A percentile compares a stretch with the other conserved stretches of the same genome.
Evolutionary conservation across 2,888 invertebrate genomes (phyloP).

Genomic region (Drosophila acutilabella): DNA sequence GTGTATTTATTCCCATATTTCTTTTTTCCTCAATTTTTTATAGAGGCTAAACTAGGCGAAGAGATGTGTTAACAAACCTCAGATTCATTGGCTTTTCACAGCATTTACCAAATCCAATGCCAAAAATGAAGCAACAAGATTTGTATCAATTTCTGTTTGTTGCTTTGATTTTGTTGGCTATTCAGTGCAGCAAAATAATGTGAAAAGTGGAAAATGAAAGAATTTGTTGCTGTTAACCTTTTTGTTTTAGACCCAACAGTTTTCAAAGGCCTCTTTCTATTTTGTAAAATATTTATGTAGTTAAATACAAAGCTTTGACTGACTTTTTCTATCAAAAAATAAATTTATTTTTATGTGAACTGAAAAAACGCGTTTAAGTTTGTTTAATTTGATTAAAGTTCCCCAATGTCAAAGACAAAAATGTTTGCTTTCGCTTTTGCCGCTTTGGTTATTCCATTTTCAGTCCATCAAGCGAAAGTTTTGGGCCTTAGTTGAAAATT

Average conservation of each 20-base stretch:
- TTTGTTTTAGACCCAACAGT: slow-evolving; percentile 39
- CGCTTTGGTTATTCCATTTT: slow-evolving; percentile 36
- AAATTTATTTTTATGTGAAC: neutral
- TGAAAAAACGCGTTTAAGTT: neutral
- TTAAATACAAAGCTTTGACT: slow-evolving; percentile 31
- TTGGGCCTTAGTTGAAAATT: slow-evolving; percentile 62
- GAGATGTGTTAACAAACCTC: slow-evolving; percentile 57
- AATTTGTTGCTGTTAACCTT: slow-evolving; percentile 47
- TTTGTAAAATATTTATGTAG: slow-evolving; percentile 51
- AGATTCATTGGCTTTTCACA: slow-evolving; percentile 37
- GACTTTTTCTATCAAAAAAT: slow-evolving; percentile 20
- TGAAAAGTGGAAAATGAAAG: slow-evolving; percentile 53
- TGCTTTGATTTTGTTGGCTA: slow-evolving; percentile 17
- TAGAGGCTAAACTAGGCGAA: slow-evolving; percentile 38
- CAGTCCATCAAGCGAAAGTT: slow-evolving; percentile 57
- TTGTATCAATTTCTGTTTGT: slow-evolving; percentile 28
- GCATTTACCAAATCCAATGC: slow-evolving; percentile 42
- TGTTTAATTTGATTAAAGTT: slow-evolving; percentile 7
- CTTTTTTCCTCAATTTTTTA: slow-evolving; percentile 24
- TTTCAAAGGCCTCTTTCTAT: slow-evolving; percentile 40
- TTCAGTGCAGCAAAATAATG: slow-evolving; percentile 52
- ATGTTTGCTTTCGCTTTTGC: slow-evolving; percentile 1
- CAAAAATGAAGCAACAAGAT: slow-evolving; percentile 12
- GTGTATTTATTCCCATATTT: slow-evolving; percentile 8
- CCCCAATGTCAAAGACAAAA: slow-evolving; percentile 29